A percentile compares a stretch with the other conserved stretches of the same genome.
Evolutionary conservation across 2,797 vertebrate genomes (phyloP).

Genomic region (Centroberyx gerrardi): DNA sequence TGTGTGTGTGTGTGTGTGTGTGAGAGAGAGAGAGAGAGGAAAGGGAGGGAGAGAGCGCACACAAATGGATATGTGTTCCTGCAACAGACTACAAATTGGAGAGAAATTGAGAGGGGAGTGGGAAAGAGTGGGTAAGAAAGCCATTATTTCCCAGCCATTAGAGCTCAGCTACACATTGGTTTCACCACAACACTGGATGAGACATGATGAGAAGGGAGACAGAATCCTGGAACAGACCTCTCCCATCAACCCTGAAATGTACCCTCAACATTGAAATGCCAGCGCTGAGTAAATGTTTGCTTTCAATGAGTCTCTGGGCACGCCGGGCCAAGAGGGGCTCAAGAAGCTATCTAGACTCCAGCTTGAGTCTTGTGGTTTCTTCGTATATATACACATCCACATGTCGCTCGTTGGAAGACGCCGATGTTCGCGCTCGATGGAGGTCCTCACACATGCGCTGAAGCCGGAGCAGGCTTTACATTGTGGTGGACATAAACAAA

Average conservation of each 20-base stretch:
- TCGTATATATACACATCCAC: slow-evolving; percentile 9
- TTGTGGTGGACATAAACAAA: slow-evolving; percentile 30
- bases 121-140: slow-evolving; percentile 3
- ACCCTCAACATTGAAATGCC: slow-evolving; percentile 30
- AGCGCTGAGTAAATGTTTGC: slow-evolving; percentile 66
- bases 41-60: slow-evolving; percentile 6
- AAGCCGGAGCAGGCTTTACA: background rate
- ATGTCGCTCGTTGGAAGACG: slow-evolving; percentile 17
- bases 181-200: slow-evolving; percentile 4
- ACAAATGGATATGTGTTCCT: slow-evolving; percentile 8
- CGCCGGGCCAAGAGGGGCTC: background rate
- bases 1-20: background rate
- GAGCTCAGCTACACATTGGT: slow-evolving; percentile 12
- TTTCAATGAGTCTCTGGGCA: slow-evolving; percentile 36
- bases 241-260: slow-evolving; percentile 17
- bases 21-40: slow-evolving; percentile 11
- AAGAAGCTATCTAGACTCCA: slow-evolving; percentile 7
- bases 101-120: background rate
- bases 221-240: slow-evolving; percentile 24
- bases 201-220: slow-evolving; percentile 4
- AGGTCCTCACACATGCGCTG: slow-evolving; percentile 16
- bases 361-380: background rate
- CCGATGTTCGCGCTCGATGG: slow-evolving; percentile 14
- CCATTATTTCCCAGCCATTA: slow-evolving; percentile 43
- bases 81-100: background rate